Conservation (phyloP, 2,888 invertebrate genomes). For the Cerceris ruficornis region DNA sequence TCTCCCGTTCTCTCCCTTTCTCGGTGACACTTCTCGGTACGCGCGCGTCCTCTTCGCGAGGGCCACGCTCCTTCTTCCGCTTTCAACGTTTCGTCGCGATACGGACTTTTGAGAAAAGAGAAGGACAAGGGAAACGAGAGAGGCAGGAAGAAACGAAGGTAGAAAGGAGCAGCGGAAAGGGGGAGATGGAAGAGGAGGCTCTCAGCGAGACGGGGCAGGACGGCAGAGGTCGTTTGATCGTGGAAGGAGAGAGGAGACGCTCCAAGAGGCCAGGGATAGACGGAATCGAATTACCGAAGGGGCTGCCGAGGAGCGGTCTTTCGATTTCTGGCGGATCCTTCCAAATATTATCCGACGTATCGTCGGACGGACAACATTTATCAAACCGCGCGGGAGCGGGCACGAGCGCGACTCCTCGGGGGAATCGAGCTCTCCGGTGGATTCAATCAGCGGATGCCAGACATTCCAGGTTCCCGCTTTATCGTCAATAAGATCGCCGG, state of each 20-base stretch:
- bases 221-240: slow-evolving; percentile 42
- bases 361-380: slow-evolving; percentile 77
- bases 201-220: slow-evolving; percentile 43
- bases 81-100: too few species aligned
- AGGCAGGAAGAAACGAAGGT: slow-evolving; percentile 24
- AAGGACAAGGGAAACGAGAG: slow-evolving; percentile 44
- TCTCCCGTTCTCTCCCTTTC: too few species aligned
- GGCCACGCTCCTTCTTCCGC: too few species aligned
- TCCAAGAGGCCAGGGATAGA: slow-evolving; percentile 38
- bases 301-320: slow-evolving; percentile 19
- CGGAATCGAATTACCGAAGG: slow-evolving; percentile 71
- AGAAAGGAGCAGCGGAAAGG: slow-evolving; percentile 53
- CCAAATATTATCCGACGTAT: slow-evolving; percentile 79
- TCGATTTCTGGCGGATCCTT: slow-evolving; percentile 68
- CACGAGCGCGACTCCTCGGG: slow-evolving; percentile 15
- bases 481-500: slow-evolving; percentile 74
- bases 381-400: slow-evolving; percentile 69
- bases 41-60: too few species aligned
- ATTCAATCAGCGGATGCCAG: slow-evolving; percentile 80
- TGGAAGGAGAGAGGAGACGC: slow-evolving; percentile 24
- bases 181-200: slow-evolving; percentile 23
- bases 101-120: too few species aligned
- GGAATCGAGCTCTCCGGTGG: slow-evolving; percentile 54
- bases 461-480: slow-evolving; percentile 69
- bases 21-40: too few species aligned